Conservation (phyloP, 2,888 invertebrate species). For the Cephus pygmeus region DNA sequence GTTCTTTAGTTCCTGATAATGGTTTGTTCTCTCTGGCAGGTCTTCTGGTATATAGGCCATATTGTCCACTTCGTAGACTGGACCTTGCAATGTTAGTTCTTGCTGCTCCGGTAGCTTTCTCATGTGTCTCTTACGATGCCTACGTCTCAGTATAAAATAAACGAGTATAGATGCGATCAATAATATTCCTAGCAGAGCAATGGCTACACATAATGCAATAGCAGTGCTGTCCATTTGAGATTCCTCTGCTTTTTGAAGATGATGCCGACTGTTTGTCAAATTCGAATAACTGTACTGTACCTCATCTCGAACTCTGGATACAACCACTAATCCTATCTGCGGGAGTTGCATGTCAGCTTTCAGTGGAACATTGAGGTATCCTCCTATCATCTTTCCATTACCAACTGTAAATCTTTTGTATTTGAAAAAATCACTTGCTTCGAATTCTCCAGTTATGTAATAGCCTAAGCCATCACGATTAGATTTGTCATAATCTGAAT, state of each 20-base stretch:
- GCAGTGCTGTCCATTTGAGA: conserved; percentile 42
- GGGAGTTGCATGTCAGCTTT: conserved; percentile 64
- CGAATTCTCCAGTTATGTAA: conserved; percentile 86
- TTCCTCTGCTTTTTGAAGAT: neutral
- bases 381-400: conserved; percentile 78
- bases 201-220: conserved; percentile 72
- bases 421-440: conserved; percentile 68
- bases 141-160: conserved; percentile 71
- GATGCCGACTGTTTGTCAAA: conserved; percentile 34
- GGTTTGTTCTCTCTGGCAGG: conserved; percentile 73
- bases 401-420: conserved; percentile 80
- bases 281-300: conserved; percentile 54
- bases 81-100: conserved; percentile 81
- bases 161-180: conserved; percentile 74
- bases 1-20: conserved; percentile 80
- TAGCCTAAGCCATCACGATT: conserved; percentile 77
- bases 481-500: conserved; percentile 73
- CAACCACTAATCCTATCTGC: conserved; percentile 58
- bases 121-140: conserved; percentile 65
- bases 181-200: conserved; percentile 76
- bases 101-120: conserved; percentile 72
- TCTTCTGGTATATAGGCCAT: conserved; percentile 82
- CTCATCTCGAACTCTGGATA: conserved; percentile 67
- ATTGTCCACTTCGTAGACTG: conserved; percentile 84
- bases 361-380: conserved; percentile 82